phyloP scores from a whole-genome alignment of 2,888 invertebrate species.

The Alviniconcha strummeri region DNA sequence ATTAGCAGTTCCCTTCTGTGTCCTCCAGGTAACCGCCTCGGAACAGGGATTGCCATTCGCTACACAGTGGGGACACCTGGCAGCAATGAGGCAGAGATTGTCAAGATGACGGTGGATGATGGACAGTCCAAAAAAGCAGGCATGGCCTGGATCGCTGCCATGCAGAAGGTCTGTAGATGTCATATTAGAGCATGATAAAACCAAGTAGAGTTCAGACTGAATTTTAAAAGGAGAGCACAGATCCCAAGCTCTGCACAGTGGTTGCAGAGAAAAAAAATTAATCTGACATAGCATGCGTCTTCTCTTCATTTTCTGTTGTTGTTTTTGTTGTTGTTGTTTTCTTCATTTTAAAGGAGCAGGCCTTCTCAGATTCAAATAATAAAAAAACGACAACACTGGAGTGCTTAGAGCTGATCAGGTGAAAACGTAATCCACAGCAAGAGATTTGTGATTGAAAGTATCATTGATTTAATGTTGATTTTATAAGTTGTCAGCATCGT shows the following conservation, averaged over 20 bases:
- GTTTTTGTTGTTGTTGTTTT: not conserved
- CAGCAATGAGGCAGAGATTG: constrained; percentile 46
- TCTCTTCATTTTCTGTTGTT: not conserved
- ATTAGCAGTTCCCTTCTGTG: no score
- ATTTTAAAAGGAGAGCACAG: not conserved
- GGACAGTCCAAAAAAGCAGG: constrained; percentile 53
- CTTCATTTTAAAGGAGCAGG: not conserved
- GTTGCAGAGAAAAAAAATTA: no score
- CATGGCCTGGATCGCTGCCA: constrained; percentile 65
- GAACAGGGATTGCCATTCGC: constrained; percentile 62
- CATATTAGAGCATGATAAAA: not conserved
- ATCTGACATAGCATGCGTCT: no score
- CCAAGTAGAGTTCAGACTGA: not conserved
- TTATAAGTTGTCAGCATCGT: no score
- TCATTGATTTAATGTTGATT: no score
- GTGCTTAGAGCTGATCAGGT: no score
- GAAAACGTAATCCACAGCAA: no score
- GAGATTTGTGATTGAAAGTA: no score
- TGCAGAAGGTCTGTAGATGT: constrained; percentile 62
- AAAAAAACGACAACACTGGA: no score
- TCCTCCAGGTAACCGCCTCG: constrained; percentile 59
- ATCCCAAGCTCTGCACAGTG: not conserved
- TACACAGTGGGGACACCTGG: constrained; percentile 53
- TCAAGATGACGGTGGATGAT: constrained; percentile 56
- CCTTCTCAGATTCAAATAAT: no score